These are phyloP conservation scores for Bagarius yarrelli DNA, from an alignment of 2,113 vertebrate genomes.

Conservation along the genomic window DNA sequence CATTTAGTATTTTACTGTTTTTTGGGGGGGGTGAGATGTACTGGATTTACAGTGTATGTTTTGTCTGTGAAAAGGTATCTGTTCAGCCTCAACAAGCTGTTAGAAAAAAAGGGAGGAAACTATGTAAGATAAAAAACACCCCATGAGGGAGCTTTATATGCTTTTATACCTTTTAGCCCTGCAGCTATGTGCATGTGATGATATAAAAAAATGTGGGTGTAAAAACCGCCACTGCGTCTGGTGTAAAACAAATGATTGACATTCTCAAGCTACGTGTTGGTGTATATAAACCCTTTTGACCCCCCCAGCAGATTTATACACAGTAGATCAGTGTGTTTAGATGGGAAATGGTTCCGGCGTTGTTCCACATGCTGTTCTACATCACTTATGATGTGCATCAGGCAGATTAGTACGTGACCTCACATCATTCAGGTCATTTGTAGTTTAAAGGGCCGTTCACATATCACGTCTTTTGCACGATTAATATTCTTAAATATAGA, in stretches of 20 bases:
- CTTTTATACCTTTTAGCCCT: constrained; percentile 13
- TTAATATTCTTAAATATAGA: too few relatives aligned
- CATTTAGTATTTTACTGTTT: neutral
- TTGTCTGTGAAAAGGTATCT: neutral
- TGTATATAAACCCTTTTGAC: neutral
- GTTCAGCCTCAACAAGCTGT: neutral
- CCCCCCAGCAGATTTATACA: neutral
- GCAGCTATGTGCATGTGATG: neutral
- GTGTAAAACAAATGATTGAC: neutral
- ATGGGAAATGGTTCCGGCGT: neutral
- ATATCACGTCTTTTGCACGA: too few relatives aligned
- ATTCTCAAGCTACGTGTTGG: too few relatives aligned
- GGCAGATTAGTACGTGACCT: too few relatives aligned
- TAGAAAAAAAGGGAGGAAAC: neutral
- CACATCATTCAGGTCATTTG: neutral
- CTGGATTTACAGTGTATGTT: neutral
- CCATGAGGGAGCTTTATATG: constrained; percentile 9
- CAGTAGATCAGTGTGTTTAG: neutral
- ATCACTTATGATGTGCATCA: neutral
- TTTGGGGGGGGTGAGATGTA: too few relatives aligned
- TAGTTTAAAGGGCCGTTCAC: too few relatives aligned
- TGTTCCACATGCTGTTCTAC: neutral
- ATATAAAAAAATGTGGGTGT: neutral
- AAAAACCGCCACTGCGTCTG: neutral
- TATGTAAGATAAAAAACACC: constrained; percentile 14